Evolutionary conservation across 2,888 invertebrate genomes (phyloP), one percentile per base, ranked within the genome.

Genomic region (Syrphus vitripennis): DNA sequence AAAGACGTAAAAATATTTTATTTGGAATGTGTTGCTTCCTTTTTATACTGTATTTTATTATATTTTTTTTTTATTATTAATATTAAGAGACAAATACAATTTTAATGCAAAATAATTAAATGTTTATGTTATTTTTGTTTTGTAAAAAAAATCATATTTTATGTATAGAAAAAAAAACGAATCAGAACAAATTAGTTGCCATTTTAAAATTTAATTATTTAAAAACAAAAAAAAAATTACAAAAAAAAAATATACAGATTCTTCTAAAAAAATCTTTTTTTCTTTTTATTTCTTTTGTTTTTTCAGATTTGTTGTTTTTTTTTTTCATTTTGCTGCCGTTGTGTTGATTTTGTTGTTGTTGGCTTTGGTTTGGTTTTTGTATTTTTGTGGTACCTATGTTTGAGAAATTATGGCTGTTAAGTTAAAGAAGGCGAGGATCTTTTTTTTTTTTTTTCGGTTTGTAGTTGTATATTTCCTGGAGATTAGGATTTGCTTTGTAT

Each of bases 401-500:
- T 26, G 29, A 57, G 45, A 72, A 83, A 59, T 69, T 67, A 78
- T 78, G 74, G 55, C 74, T 40, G 24, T 72, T 16, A 50, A 50
- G 31, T 50, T 26, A 12, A 34, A 40, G 59, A 59, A 61, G 40
- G 74, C 45, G 84, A 81, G 81, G 81, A 86, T 77, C 67, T 72
- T 72, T 81, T 76, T 55, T 31, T 70, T 78, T 75, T 61, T 26
- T 42, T 10, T 77, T 71, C 2, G 19, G 9, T 6, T 69, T 80
- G 71, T 81, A 55, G 75, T 76, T 67, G 59, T 42, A 48, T 81
- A 48, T 81, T 84, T 82, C 82, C 82, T 86, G 86, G 70, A 86
- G 86, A 86, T 86, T 86, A 86, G 86, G 82, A 86, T 86, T 86
- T 78, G 82, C 77, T 86, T 86, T 86, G 63, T 82, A 24, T 75